A percentile compares a stretch with the other conserved stretches of the same genome.
phyloP scores from a whole-genome alignment of 2,888 invertebrate genomes.

The Lithosia quadra region DNA sequence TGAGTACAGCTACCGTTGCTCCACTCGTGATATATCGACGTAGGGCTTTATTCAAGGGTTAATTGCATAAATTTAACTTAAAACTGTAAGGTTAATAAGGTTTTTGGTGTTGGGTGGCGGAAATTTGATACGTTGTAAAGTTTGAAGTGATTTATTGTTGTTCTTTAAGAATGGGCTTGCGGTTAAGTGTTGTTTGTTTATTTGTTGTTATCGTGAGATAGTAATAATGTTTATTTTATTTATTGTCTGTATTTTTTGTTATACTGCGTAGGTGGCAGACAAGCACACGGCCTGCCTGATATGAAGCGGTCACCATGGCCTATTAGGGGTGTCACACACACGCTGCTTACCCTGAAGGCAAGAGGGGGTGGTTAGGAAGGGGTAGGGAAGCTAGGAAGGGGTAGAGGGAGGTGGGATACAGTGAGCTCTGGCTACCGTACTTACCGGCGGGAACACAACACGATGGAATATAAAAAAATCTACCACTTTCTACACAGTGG shows the following conservation, averaged over 20 bases:
- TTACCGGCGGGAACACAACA: no score
- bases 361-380: no score
- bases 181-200: background rate
- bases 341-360: no score
- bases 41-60: conserved; percentile 70
- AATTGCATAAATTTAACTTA: conserved; percentile 68
- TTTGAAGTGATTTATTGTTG: conserved; percentile 8
- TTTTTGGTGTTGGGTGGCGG: conserved; percentile 43
- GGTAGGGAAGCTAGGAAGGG: no score
- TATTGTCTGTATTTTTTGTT: background rate
- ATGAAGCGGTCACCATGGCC: no score
- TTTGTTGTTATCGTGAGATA: background rate
- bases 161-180: background rate
- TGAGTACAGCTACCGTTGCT: conserved; percentile 58
- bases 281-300: no score
- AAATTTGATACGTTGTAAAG: conserved; percentile 21
- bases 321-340: no score
- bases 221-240: background rate
- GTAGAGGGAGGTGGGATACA: no score
- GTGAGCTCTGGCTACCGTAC: no score
- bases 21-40: conserved; percentile 78
- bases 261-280: no score
- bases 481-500: no score
- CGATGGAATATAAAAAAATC: no score
- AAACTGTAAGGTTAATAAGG: conserved; percentile 47